A percentile compares a stretch with the other conserved stretches of the same genome.
phyloP scores from a whole-genome alignment of 2,888 invertebrate species.

The Caenorhabditis sp. region DNA sequence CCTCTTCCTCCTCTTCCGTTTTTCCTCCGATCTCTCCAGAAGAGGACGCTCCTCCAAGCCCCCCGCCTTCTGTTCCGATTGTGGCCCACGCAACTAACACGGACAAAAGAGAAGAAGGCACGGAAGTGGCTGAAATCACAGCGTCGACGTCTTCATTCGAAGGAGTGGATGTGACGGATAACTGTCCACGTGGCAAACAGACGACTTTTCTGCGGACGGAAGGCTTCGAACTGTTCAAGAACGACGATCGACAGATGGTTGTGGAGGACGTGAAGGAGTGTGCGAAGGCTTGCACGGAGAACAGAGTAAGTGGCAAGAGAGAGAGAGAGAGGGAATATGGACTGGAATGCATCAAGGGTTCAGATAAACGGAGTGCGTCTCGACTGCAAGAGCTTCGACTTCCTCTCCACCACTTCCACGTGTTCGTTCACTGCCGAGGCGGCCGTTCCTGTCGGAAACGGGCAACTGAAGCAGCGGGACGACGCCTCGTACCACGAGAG shows the following conservation, averaged over 20 bases:
- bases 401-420: conserved; percentile 15
- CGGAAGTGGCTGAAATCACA: not conserved
- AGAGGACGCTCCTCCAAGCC: conserved; percentile 36
- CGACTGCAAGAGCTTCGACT: conserved; percentile 78
- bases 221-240: conserved; percentile 75
- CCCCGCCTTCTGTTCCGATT: conserved; percentile 24
- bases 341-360: no score
- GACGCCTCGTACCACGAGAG: conserved; percentile 77
- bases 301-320: conserved; percentile 54
- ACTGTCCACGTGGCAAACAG: conserved; percentile 44
- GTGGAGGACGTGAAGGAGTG: conserved; percentile 68
- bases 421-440: conserved; percentile 62
- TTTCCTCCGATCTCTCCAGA: not conserved
- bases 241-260: conserved; percentile 68
- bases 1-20: not conserved
- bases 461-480: conserved; percentile 74
- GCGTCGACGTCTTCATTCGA: not conserved
- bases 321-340: no score
- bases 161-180: not conserved
- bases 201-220: conserved; percentile 72
- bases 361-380: conserved; percentile 65
- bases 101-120: conserved; percentile 10
- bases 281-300: conserved; percentile 68
- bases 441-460: conserved; percentile 79
- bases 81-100: conserved; percentile 28